Base-by-base conservation (phyloP, 2,888 invertebrate species). In the Ceramica pisi region DNA sequence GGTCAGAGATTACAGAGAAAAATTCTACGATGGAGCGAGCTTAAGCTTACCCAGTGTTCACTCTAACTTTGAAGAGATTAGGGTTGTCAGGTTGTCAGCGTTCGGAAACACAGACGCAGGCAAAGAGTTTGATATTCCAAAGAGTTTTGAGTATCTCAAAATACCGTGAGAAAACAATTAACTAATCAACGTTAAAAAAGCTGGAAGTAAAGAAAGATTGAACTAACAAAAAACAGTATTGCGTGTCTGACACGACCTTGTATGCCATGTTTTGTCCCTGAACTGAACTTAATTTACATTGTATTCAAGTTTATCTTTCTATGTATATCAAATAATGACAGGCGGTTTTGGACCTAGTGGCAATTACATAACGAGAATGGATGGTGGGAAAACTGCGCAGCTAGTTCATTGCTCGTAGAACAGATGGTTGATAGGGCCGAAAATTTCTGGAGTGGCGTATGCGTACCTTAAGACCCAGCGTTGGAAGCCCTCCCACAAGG, bases 181-280 rank as follows among this genome's bases (percentile, higher is more conserved):
- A 61, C 62, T 3, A 35, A 61, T 53, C n/a, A 48, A 68, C 46
- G 12, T 35, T 35, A 60, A 44, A 72, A 53, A 64, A 80, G 1
- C 10, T 75, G 16, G 55, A 46, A 46, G n/a, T 46, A 55, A 65
- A 81, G 81, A 78, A 81, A 81, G 77, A 78, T 57, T 23, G 21
- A 53, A 56, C 21, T 46, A 46, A 67, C 67, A 67, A 81, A 81
- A 61, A 81, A 59, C 51, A 44, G 3, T 10, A 59, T 76, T 26
- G 57, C 78, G 76, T 78, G 78, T 57, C 65, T 55, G 61, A 69
- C 38, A 62, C 55, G 78, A 62, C 78, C 81, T 81, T 81, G 78
- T 14, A 26, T 6, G 31, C 23, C 46, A 35, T 55, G 46, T 48
- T 55, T 3, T 61, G 76, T 66, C 78, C 78, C 76, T 78, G 77